A percentile compares a stretch with the other conserved stretches of the same genome.
Evolutionary conservation across 1,140 invertebrate species (phyloP).

Genomic region (Mycetomoellerius zeteki): DNA sequence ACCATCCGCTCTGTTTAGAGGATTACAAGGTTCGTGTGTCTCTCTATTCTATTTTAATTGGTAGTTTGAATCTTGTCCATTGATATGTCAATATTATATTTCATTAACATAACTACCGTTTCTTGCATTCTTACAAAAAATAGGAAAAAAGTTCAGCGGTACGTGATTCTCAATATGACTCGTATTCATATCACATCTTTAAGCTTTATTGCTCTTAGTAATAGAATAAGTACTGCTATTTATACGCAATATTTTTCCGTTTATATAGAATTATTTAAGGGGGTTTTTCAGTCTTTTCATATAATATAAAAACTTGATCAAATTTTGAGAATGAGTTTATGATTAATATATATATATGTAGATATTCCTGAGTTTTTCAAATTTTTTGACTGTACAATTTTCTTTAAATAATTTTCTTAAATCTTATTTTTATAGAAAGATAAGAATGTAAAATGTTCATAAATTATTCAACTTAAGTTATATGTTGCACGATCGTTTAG

Average conservation of each 20-base stretch:
- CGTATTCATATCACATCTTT: slow-evolving; percentile 62
- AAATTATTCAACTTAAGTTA: too few species aligned
- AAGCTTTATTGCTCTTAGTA: slow-evolving; percentile 46
- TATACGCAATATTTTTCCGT: slow-evolving; percentile 16
- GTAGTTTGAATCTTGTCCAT: slow-evolving; percentile 40
- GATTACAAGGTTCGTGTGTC: slow-evolving; percentile 94
- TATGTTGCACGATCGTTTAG: too few species aligned
- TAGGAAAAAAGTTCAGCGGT: slow-evolving; percentile 85
- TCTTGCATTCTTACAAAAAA: slow-evolving; percentile 80
- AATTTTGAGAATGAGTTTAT: too few species aligned
- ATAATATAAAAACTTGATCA: too few species aligned
- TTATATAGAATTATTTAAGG: neutral
- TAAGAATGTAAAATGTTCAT: too few species aligned
- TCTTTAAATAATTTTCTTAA: too few species aligned
- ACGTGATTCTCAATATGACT: slow-evolving; percentile 79
- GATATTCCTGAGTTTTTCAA: too few species aligned
- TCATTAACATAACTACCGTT: slow-evolving; percentile 75
- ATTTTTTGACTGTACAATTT: too few species aligned
- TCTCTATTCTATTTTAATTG: neutral
- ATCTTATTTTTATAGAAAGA: too few species aligned
- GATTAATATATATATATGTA: too few species aligned
- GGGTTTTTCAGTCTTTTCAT: too few species aligned
- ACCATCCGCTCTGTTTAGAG: slow-evolving; percentile 96
- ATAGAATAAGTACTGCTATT: slow-evolving; percentile 29
- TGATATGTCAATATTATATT: slow-evolving; percentile 18